These are phyloP conservation scores for Porites lobata DNA, from an alignment of 92 coral and sea anemone genomes.

Conservation along the genomic window DNA sequence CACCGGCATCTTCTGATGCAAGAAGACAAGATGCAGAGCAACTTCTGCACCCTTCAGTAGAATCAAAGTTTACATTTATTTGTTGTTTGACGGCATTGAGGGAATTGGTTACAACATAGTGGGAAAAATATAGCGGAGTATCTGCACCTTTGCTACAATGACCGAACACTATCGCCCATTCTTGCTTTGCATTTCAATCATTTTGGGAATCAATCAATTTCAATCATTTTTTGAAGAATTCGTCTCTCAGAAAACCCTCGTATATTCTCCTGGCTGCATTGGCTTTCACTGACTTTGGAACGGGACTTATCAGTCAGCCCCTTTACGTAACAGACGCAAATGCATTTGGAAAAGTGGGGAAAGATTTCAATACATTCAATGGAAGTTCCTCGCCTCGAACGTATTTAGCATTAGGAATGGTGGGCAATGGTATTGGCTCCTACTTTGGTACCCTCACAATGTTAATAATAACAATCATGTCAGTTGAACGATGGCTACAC, in stretches of 20 bases:
- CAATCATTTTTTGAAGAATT: no score
- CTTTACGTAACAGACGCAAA: background rate
- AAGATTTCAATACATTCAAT: no score
- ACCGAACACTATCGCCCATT: background rate
- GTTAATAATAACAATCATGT: background rate
- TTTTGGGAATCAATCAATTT: no score
- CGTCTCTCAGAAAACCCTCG: background rate
- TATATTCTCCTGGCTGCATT: background rate
- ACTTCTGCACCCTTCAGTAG: no score
- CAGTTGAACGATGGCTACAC: constrained; percentile 23
- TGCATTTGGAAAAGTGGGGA: no score
- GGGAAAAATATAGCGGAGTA: no score
- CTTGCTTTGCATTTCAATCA: background rate
- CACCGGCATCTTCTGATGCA: no score
- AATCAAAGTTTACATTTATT: no score
- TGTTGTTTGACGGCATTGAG: no score
- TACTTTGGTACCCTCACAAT: background rate
- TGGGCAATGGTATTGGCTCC: background rate
- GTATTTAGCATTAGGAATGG: background rate
- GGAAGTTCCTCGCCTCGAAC: background rate
- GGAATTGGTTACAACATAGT: no score
- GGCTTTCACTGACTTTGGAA: constrained; percentile 29
- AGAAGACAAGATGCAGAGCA: no score
- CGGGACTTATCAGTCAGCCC: constrained; percentile 1
- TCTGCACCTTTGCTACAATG: background rate